Evolutionary conservation across 2,888 invertebrate genomes (phyloP).

Genomic region (Euclidia mi): DNA sequence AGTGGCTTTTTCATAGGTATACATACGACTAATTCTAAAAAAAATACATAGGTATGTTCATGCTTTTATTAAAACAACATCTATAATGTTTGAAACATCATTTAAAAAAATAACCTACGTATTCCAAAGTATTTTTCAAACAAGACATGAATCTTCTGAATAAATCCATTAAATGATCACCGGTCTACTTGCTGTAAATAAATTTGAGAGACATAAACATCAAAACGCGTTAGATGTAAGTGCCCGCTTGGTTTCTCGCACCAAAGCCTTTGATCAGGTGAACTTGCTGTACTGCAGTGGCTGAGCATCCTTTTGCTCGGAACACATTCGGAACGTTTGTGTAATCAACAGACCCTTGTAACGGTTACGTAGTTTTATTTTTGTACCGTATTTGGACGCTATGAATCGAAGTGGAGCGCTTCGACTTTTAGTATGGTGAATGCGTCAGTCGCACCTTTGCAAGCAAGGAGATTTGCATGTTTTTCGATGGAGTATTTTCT

Average conservation of each 20-base stretch:
- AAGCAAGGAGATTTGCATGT: too few relatives aligned
- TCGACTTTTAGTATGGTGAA: background rate
- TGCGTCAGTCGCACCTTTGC: background rate
- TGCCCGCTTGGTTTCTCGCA: constrained; percentile 33
- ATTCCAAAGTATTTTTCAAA: too few relatives aligned
- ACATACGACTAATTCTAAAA: too few relatives aligned
- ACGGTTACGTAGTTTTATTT: constrained; percentile 26
- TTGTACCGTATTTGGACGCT: constrained; percentile 5
- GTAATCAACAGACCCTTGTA: constrained; percentile 47
- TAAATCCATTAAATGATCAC: constrained; percentile 39
- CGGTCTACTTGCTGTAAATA: constrained; percentile 17
- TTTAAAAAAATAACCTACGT: too few relatives aligned
- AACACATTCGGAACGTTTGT: constrained; percentile 41
- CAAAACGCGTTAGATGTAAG: constrained; percentile 43
- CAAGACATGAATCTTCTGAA: constrained; percentile 17
- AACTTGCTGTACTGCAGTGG: constrained; percentile 43
- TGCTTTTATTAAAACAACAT: too few relatives aligned
- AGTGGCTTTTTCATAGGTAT: too few relatives aligned
- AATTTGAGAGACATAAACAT: constrained; percentile 44
- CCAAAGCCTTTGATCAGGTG: constrained; percentile 51
- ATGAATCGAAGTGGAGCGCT: constrained; percentile 5
- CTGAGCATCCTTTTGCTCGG: constrained; percentile 31
- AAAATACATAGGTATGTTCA: too few relatives aligned
- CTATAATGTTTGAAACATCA: too few relatives aligned
- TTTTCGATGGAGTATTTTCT: too few relatives aligned